A percentile compares a stretch with the other conserved stretches of the same genome.
Conservation (phyloP, 2,113 vertebrate species). For the Passer domesticus region DNA sequence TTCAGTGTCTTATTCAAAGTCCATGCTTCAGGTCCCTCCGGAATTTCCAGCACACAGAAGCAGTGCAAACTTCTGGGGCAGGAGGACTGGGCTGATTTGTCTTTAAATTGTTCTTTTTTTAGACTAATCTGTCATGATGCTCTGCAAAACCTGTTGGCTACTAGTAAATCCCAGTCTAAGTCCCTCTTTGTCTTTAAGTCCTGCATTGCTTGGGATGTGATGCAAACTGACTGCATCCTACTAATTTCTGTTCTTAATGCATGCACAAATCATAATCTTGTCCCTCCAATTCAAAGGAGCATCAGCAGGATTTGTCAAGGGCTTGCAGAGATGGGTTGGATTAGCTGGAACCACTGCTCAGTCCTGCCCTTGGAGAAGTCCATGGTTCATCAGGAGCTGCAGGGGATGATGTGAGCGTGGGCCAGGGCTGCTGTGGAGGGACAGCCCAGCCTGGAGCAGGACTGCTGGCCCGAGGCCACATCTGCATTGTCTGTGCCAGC, state of each 20-base stretch:
- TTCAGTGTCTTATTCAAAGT: neutral
- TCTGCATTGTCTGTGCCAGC: rapidly evolving
- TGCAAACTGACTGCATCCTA: neutral
- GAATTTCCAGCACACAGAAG: neutral
- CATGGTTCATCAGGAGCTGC: neutral
- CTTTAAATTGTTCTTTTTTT: neutral
- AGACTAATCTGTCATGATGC: neutral
- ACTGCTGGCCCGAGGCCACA: rapidly evolving
- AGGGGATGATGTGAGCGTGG: neutral
- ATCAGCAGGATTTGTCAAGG: neutral
- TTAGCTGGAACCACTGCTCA: neutral
- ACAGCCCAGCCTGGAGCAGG: neutral
- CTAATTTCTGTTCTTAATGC: neutral
- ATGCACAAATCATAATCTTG: neutral
- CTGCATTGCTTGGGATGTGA: neutral
- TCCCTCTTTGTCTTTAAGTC: neutral
- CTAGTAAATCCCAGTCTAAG: neutral
- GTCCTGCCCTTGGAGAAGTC: neutral
- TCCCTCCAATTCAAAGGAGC: neutral
- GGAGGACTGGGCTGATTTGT: neutral
- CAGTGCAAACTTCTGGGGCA: neutral
- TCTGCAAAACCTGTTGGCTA: neutral
- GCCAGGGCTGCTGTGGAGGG: neutral
- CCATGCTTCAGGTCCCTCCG: neutral
- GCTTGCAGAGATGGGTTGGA: neutral